A percentile compares a stretch with the other conserved stretches of the same genome.
phyloP scores from a whole-genome alignment of 2,797 vertebrate species.

The Uromys caudimaculatus region DNA sequence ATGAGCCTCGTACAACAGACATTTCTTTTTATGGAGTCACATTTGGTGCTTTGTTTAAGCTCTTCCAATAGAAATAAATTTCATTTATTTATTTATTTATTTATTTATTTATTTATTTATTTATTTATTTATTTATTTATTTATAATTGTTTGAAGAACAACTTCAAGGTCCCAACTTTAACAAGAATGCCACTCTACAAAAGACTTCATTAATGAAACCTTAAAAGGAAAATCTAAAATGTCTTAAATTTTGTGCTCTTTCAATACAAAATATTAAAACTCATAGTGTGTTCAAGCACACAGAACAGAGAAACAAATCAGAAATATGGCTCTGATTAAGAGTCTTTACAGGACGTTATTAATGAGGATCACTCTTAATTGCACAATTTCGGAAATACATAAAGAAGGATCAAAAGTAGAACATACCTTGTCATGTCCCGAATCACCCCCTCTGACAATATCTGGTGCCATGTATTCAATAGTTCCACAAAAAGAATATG shows the following conservation, averaged over 20 bases:
- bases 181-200: background rate
- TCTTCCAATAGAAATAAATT: slow-evolving; percentile 30
- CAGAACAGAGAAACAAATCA: background rate
- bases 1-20: background rate
- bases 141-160: slow-evolving; percentile 28
- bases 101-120: background rate
- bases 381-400: background rate
- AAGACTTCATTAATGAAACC: slow-evolving; percentile 38
- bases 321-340: background rate
- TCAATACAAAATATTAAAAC: background rate
- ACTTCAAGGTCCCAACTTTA: slow-evolving; percentile 22
- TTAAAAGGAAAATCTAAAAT: slow-evolving; percentile 27
- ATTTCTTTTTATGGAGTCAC: background rate
- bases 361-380: background rate
- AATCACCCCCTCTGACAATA: slow-evolving; percentile 96
- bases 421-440: slow-evolving; percentile 97
- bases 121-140: background rate
- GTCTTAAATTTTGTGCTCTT: background rate
- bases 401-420: slow-evolving; percentile 35
- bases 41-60: slow-evolving; percentile 23
- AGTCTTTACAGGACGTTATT: background rate
- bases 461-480: slow-evolving; percentile 99
- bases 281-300: background rate
- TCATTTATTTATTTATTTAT: background rate
- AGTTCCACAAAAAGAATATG: slow-evolving; percentile 98